Conservation (phyloP, 2,888 invertebrate species). For the Neoaliturus tenellus region DNA sequence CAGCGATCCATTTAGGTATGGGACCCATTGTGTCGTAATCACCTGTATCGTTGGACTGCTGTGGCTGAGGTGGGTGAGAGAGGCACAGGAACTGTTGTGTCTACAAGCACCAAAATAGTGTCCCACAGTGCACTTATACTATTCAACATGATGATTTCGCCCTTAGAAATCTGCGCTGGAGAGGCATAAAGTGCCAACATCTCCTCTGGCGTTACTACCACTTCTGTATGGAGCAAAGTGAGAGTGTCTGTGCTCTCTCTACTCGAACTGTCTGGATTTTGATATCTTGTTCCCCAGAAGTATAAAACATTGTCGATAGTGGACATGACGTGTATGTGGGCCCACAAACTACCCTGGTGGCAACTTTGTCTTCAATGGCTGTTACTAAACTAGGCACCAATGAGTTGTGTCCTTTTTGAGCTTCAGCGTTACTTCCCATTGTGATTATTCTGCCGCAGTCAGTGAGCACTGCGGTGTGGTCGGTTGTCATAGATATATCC, state of each 20-base stretch:
- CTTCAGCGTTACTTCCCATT: slow-evolving; percentile 80
- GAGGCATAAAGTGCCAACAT: slow-evolving; percentile 77
- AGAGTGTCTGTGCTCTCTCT: slow-evolving; percentile 54
- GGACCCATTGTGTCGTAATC: slow-evolving; percentile 65
- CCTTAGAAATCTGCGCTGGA: slow-evolving; percentile 74
- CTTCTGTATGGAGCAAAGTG: slow-evolving; percentile 70
- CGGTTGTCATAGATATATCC: slow-evolving; percentile 56
- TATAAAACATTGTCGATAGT: slow-evolving; percentile 81
- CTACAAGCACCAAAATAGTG: slow-evolving; percentile 77
- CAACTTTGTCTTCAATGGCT: slow-evolving; percentile 58
- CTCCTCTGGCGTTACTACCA: slow-evolving; percentile 74
- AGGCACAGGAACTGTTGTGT: slow-evolving; percentile 78
- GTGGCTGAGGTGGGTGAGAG: slow-evolving; percentile 58
- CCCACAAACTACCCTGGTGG: slow-evolving; percentile 78
- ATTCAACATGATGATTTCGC: slow-evolving; percentile 76
- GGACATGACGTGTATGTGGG: slow-evolving; percentile 80
- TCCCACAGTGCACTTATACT: slow-evolving; percentile 76
- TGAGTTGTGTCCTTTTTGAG: slow-evolving; percentile 77
- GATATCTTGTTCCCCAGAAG: slow-evolving; percentile 79
- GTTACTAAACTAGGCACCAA: slow-evolving; percentile 72
- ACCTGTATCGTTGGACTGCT: slow-evolving; percentile 51
- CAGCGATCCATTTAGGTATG: slow-evolving; percentile 72
- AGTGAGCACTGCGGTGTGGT: slow-evolving; percentile 78
- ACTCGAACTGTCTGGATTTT: slow-evolving; percentile 15
- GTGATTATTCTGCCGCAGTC: slow-evolving; percentile 80